Evolutionary conservation across 2,888 invertebrate genomes (phyloP).

Genomic region (Sinohyriopsis cumingii): DNA sequence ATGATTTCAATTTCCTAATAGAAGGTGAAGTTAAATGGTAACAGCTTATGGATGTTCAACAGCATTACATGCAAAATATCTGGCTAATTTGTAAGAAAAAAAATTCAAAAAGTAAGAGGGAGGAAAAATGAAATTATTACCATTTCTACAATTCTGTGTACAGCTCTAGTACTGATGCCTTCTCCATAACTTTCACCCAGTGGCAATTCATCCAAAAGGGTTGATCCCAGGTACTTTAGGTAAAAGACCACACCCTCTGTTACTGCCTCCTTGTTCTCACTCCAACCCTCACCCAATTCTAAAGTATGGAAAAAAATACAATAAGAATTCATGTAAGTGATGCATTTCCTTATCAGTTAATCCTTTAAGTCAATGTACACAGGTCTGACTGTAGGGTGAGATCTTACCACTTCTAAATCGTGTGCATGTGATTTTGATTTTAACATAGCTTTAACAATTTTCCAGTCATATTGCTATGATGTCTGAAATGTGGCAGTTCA

Average conservation of each 20-base stretch:
- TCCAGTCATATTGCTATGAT: no score
- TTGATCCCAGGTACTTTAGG: slow-evolving; percentile 83
- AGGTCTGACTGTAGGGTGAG: no score
- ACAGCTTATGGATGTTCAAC: not conserved
- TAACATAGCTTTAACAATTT: no score
- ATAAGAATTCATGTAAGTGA: no score
- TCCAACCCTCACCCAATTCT: slow-evolving; percentile 65
- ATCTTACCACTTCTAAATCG: no score
- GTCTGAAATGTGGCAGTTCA: no score
- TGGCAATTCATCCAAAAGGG: slow-evolving; percentile 82
- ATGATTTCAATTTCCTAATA: no score
- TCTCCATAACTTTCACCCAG: slow-evolving; percentile 83
- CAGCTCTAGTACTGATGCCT: slow-evolving; percentile 77
- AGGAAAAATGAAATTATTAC: slow-evolving; percentile 67
- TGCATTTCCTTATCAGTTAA: no score
- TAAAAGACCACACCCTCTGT: slow-evolving; percentile 65
- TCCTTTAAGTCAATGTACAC: no score
- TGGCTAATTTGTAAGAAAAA: no score
- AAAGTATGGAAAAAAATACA: slow-evolving; percentile 13
- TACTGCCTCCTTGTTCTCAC: slow-evolving; percentile 60
- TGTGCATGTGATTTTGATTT: no score
- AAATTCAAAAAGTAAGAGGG: not conserved
- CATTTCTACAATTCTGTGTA: slow-evolving; percentile 84
- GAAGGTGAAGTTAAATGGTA: not conserved
- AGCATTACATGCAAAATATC: no score